Evolutionary conservation across 2,113 vertebrate genomes (phyloP), one percentile per base, ranked within the genome.

Genomic region (Cinclus cinclus): DNA sequence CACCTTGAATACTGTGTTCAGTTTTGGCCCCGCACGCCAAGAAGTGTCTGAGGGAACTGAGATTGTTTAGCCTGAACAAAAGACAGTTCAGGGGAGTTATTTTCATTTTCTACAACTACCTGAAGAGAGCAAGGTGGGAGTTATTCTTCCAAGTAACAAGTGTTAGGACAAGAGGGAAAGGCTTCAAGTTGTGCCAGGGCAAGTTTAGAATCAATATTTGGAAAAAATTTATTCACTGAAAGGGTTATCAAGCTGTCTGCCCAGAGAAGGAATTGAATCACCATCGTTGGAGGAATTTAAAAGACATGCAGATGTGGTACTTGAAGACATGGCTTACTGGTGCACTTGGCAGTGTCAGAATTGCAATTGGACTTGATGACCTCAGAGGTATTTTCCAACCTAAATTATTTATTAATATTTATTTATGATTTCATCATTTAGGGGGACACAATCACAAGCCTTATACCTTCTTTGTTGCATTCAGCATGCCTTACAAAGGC

Each of bases 1-100:
- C 33, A 67, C 20, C 62, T 60, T 1, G 0, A 60, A 15, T 53
- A 16, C 2, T 18, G 5, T 21, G 8, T 6, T 18, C 70, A 35
- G 17, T 47, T 55, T 62, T 35, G 39, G 17, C 24, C 41, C 9
- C 2, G 0, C 20, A 31, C 47, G 55, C 53, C 39, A 62, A 41
- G 7, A 46, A 68, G 14, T 41, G 15, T 53, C n/a, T 47, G 25
- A 76, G n/a, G 28, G 9, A 62, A 41, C 14, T 11, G 39, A 30
- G 13, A 23, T 47, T 68, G 47, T 55, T 76, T 41, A 62, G 22
- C 17, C n/a, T 55, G 47, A 20, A 69, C 4, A 68, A 60, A 68
- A 68, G 39, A 65, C 17, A 46, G 30, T 17, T 18, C 30, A 19
- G 30, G 62, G n/a, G 2, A 62, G 17, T 41, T 39, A 17, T 47